Percentiles rank a stretch among this genome's conserved stretches.
Evolutionary conservation across 2,888 invertebrate species (phyloP).

Genomic region (Acanthosepion esculentum): DNA sequence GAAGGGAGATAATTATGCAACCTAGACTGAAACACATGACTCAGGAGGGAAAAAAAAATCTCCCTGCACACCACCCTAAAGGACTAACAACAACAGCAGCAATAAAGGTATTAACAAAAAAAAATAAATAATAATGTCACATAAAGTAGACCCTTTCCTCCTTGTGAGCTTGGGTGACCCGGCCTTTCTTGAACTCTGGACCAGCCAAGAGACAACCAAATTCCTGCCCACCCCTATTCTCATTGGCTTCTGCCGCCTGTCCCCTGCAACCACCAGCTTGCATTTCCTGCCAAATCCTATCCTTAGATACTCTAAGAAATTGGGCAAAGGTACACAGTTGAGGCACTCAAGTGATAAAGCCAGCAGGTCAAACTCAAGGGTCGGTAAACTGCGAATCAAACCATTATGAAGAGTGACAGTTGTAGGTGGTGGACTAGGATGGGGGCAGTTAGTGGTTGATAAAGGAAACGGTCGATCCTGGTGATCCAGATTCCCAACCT

Average conservation of each 20-base stretch:
- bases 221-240: background rate
- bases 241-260: too few relatives aligned
- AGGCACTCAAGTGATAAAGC: slow-evolving; percentile 22
- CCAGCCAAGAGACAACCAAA: background rate
- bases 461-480: background rate
- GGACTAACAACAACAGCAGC: background rate
- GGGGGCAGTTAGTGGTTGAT: background rate
- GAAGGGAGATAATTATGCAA: background rate
- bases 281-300: background rate
- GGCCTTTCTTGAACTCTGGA: background rate
- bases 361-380: slow-evolving; percentile 12
- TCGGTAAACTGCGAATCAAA: background rate
- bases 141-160: background rate
- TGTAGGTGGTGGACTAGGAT: background rate
- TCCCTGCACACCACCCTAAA: background rate
- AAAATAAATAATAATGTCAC: background rate
- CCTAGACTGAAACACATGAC: background rate
- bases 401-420: slow-evolving; percentile 33
- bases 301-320: background rate
- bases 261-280: background rate
- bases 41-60: background rate
- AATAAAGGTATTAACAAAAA: background rate
- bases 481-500: background rate
- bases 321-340: background rate
- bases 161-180: background rate